Evolutionary conservation across 2,797 vertebrate species (phyloP).

Genomic region (Tragelaphus oryx): DNA sequence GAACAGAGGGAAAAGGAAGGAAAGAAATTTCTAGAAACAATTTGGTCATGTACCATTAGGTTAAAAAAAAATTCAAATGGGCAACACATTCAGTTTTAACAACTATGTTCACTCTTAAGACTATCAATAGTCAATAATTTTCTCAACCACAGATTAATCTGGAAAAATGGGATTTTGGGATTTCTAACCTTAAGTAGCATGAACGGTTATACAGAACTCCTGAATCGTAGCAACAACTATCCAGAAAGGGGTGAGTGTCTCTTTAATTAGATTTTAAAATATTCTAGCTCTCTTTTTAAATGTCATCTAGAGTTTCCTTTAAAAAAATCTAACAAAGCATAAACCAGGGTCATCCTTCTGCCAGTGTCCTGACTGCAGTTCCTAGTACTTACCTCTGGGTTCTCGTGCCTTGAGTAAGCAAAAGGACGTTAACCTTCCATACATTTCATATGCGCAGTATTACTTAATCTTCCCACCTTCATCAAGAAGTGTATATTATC

Average conservation of each 20-base stretch:
- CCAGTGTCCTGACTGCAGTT: neutral
- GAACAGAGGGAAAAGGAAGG: neutral
- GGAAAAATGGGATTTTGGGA: neutral
- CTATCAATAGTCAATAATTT: neutral
- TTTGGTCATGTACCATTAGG: neutral
- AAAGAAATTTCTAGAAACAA: slow-evolving; percentile 37
- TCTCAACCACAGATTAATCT: neutral
- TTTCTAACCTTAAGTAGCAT: neutral
- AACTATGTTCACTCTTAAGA: neutral
- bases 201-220: neutral
- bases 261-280: neutral
- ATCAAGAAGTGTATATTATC: neutral
- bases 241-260: neutral
- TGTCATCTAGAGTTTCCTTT: neutral
- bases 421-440: neutral
- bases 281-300: neutral
- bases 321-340: neutral
- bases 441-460: neutral
- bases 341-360: neutral
- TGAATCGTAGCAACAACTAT: neutral
- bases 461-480: neutral
- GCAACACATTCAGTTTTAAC: neutral
- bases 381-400: neutral
- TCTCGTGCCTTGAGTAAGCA: neutral
- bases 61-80: slow-evolving; percentile 25